A percentile compares a stretch with the other conserved stretches of the same genome.
These are phyloP conservation scores for Megaleporinus macrocephalus DNA, from an alignment of 2,113 vertebrate species.

Conservation along the genomic window DNA sequence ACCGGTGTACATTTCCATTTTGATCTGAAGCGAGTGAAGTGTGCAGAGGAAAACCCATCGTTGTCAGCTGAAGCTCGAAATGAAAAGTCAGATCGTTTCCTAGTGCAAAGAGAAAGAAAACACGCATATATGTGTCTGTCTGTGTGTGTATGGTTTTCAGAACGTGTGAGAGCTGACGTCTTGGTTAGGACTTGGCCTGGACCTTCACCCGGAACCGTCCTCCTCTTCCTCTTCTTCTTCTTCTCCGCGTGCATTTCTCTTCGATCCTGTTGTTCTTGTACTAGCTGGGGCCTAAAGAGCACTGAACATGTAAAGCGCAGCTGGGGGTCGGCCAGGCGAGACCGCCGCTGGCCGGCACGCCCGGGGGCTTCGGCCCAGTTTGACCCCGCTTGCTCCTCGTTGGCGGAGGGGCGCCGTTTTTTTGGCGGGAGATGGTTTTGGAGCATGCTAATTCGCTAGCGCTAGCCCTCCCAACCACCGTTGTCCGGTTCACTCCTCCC, in stretches of 20 bases:
- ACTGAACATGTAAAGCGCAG: slow-evolving; percentile 49
- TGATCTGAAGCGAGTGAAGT: slow-evolving; percentile 40
- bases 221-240: no score
- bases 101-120: slow-evolving; percentile 41
- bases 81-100: slow-evolving; percentile 39
- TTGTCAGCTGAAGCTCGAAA: slow-evolving; percentile 48
- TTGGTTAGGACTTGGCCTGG: slow-evolving; percentile 29
- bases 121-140: slow-evolving; percentile 4
- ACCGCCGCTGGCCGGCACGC: slow-evolving; percentile 7
- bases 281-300: slow-evolving; percentile 40
- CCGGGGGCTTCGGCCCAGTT: not conserved
- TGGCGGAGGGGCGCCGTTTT: slow-evolving; percentile 23
- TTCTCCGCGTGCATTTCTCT: slow-evolving; percentile 11
- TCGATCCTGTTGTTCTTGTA: slow-evolving; percentile 21
- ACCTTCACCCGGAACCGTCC: not conserved
- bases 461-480: slow-evolving; percentile 13
- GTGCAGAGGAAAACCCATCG: slow-evolving; percentile 22
- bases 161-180: slow-evolving; percentile 34
- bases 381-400: slow-evolving; percentile 33
- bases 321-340: slow-evolving; percentile 22
- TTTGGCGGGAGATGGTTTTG: slow-evolving; percentile 22
- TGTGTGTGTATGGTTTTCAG: slow-evolving; percentile 4
- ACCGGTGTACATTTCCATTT: slow-evolving; percentile 11
- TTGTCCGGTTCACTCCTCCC: slow-evolving; percentile 83
- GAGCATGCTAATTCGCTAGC: slow-evolving; percentile 46